Conservation (phyloP, 2,888 invertebrate species). For the Iphiclides podalirius region DNA sequence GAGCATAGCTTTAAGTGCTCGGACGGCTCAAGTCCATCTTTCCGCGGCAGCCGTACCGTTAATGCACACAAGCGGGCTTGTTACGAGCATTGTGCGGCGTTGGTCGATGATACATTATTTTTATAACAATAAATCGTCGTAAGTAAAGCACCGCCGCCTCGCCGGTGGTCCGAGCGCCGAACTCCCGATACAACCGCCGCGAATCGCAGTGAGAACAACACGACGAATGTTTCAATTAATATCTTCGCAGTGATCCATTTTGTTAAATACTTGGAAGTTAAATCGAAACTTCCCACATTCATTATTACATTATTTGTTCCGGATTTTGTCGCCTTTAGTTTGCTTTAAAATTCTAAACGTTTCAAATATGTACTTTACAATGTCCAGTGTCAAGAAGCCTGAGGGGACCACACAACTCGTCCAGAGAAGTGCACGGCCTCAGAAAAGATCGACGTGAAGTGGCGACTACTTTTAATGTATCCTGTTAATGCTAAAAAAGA, state of each 20-base stretch:
- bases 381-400: too few relatives aligned
- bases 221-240: constrained; percentile 30
- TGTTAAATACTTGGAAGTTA: too few relatives aligned
- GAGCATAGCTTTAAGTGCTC: constrained; percentile 40
- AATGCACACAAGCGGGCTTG: constrained; percentile 64
- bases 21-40: constrained; percentile 22
- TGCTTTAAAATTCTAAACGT: too few relatives aligned
- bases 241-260: constrained; percentile 7
- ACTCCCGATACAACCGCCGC: constrained; percentile 26
- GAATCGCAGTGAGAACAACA: constrained; percentile 27
- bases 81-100: constrained; percentile 69
- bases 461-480: too few relatives aligned
- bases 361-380: too few relatives aligned
- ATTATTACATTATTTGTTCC: too few relatives aligned
- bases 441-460: too few relatives aligned
- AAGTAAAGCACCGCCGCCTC: constrained; percentile 71
- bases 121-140: constrained; percentile 79
- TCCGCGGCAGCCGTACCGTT: constrained; percentile 43
- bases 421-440: too few relatives aligned
- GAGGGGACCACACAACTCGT: too few relatives aligned
- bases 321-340: too few relatives aligned
- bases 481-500: too few relatives aligned
- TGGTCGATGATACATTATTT: constrained; percentile 77
- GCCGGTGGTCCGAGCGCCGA: constrained; percentile 58
- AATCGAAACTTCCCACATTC: too few relatives aligned